Conservation (phyloP, 2,888 invertebrate species). For the Dendrolimus houi region DNA sequence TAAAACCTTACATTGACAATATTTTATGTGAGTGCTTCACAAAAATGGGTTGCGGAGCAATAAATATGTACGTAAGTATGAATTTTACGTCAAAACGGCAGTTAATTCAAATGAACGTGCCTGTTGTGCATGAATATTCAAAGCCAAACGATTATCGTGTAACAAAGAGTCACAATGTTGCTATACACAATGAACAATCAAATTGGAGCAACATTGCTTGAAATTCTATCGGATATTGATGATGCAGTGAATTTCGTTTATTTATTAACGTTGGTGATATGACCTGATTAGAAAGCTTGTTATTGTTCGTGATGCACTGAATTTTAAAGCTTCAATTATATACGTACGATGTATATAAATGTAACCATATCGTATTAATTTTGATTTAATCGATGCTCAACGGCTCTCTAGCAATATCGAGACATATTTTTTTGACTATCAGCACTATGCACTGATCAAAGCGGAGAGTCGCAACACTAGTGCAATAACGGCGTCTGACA, state of each 20-base stretch:
- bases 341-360: too few relatives aligned
- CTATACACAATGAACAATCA: background rate
- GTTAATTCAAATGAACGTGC: conserved; percentile 20
- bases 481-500: too few relatives aligned
- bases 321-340: too few relatives aligned
- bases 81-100: conserved; percentile 9
- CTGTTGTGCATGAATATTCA: conserved; percentile 20
- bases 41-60: background rate
- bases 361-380: too few relatives aligned
- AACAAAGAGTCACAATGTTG: background rate
- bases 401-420: too few relatives aligned
- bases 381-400: too few relatives aligned
- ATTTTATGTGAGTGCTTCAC: background rate
- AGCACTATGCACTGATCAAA: too few relatives aligned
- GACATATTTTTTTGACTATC: too few relatives aligned
- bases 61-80: conserved; percentile 11
- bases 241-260: background rate
- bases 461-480: too few relatives aligned
- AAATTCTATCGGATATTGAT: background rate
- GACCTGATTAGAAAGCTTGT: background rate
- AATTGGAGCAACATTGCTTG: background rate
- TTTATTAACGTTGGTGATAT: background rate
- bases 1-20: background rate
- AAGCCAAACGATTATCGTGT: conserved; percentile 16
- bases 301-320: too few relatives aligned